Evolutionary conservation across 1,140 invertebrate species (phyloP), one percentile per base, ranked within the genome.

Genomic region (Scylla paramamosain): DNA sequence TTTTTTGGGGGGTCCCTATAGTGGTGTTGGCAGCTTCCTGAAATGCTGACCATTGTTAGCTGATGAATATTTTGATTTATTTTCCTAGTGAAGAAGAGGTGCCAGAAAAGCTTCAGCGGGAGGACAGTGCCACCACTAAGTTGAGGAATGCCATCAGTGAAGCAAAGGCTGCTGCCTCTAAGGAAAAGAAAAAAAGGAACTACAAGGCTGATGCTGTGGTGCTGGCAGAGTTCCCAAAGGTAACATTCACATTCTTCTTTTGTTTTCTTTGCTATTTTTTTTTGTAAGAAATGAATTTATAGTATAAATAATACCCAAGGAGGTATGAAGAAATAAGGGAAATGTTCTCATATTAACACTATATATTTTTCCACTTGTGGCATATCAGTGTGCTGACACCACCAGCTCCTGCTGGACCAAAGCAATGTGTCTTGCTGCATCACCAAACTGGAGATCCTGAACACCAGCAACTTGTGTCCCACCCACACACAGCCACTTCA

Each of bases 51-150:
- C 4, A n/a, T 29, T 86, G 25, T 39, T 39, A 14, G 6, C 28
- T 39, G 28, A 86, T 86, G 20, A 0, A 28, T 25, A n/a, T 29
- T 86, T 14, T n/a, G 12, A 29, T 39, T 86, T 52, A 52, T 52
- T 10, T 91, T 52, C 16, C 29, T 25, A 77, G 67, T 52, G 25
- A 46, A 67, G 91, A 59, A 52, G 93, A 46, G 16, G 91, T 84
- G 31, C 88, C 93, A 67, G 93, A 90, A 25, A 95, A 96, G 67
- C 91, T 95, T 6, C 82, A 92, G 45, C 83, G 95, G 39, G 92
- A 92, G 20, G 96, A 96, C 39, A 96, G 96, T 32, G 52, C 88
- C 20, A 96, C 96, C 90, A 96, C 96, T 20, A 31, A 96, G 93
- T 32, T 95, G 6, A 91, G 93, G 39, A 59, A 88, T 32, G 96